These are phyloP conservation scores for Meloidogyne chitwoodi DNA, from an alignment of 1,140 invertebrate genomes.

Conservation along the genomic window DNA sequence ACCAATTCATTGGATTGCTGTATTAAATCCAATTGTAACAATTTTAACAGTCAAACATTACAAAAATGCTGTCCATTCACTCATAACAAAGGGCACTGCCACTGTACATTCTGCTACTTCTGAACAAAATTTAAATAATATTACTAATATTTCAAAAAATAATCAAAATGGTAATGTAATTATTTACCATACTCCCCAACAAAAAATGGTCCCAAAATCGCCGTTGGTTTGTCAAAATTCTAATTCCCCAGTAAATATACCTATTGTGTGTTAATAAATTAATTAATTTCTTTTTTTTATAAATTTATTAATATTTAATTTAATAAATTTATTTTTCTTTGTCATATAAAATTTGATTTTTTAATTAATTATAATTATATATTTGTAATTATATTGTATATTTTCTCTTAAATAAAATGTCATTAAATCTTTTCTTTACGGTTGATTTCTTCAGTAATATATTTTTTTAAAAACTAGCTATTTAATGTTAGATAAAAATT, in stretches of 20 bases:
- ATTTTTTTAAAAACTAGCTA: no score
- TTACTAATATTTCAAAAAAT: neutral
- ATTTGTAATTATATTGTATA: no score
- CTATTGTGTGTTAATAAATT: neutral
- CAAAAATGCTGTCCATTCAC: neutral
- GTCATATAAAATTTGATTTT: no score
- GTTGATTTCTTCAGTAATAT: no score
- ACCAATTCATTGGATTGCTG: constrained; percentile 1
- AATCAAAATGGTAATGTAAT: neutral
- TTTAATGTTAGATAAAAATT: no score
- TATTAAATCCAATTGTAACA: neutral
- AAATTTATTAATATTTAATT: no score
- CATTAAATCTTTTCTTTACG: no score
- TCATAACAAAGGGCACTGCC: neutral
- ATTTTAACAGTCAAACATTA: neutral
- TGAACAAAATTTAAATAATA: neutral
- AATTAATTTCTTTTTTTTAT: no score
- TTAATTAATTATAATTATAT: no score
- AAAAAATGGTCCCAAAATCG: neutral
- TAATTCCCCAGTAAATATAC: neutral
- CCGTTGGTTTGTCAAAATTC: neutral
- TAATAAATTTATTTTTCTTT: no score
- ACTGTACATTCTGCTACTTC: neutral
- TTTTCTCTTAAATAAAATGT: no score
- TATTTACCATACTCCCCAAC: neutral